Conservation (phyloP, 1,140 invertebrate species). For the Adoxophyes honmai region DNA sequence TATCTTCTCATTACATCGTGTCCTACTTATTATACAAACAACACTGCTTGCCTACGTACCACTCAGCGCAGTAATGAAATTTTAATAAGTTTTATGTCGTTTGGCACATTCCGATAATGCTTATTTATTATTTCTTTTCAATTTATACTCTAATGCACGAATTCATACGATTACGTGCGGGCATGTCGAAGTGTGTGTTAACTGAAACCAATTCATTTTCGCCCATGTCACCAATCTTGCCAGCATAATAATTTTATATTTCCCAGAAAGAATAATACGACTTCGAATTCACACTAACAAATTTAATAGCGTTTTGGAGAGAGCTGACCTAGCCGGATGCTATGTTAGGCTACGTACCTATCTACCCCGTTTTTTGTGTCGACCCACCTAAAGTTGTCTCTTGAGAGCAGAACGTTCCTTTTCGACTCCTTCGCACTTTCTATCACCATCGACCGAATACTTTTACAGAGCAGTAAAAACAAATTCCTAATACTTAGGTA, state of each 20-base stretch:
- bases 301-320: background rate
- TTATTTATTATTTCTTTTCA: too few relatives aligned
- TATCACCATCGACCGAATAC: too few relatives aligned
- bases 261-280: too few relatives aligned
- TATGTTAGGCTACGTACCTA: background rate
- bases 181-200: too few relatives aligned
- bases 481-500: too few relatives aligned
- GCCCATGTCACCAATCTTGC: too few relatives aligned
- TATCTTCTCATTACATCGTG: background rate
- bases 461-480: too few relatives aligned
- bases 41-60: background rate
- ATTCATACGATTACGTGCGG: too few relatives aligned
- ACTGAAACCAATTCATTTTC: too few relatives aligned
- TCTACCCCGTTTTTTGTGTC: background rate
- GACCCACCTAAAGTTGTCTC: constrained; percentile 2
- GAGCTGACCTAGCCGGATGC: background rate
- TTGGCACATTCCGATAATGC: background rate
- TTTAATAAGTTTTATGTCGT: background rate
- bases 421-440: constrained; percentile 5
- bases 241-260: too few relatives aligned
- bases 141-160: too few relatives aligned
- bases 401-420: background rate
- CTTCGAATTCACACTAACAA: too few relatives aligned
- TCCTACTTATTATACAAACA: background rate
- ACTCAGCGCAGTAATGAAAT: background rate